Base-by-base conservation (phyloP, 1,140 invertebrate species). In the Teleopsis dalmanni region DNA sequence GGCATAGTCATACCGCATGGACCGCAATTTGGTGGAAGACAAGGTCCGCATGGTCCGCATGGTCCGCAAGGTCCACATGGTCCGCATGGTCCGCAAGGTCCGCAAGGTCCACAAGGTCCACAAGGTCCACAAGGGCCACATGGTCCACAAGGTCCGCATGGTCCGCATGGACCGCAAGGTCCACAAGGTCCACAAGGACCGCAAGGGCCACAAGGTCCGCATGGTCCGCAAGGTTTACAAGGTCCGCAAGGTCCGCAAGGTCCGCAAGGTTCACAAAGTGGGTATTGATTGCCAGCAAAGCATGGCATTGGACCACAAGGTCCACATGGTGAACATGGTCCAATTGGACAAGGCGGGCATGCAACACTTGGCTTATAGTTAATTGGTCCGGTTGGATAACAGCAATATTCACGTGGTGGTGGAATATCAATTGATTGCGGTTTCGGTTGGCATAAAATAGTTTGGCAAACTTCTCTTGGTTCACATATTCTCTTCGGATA, bases 351-450 rank as follows among this genome's bases (percentile, higher is more conserved):
- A 8, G 64, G 64, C 10, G 64, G 61, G 31, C 64, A 66, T 22
- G 62, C 60, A n/a, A 56, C 57, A 42, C 60, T 66, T 3, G 62
- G 60, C 29, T 64, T 63, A 42, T 62, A 65, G 48, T 61, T 66
- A 33, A 62, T 66, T 21, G 65, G 62, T 7, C 65, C 65, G 14
- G 61, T 66, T 6, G 64, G 63, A 43, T 65, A 65, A 47, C 65
- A 68, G 31, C 65, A 67, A 48, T 63, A 68, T 50, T 68, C 65
- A 21, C 58, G 50, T 6, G 65, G 64, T 1, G 64, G 64, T 7
- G 65, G 65, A 10, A 68, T 59, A 41, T 66, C 63, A 19, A 68
- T 58, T 4, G 62, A 59, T 48, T 68, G 64, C 0, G 65, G 64
- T 48, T 68, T 68, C 13, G 65, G 65, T 26, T 68, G 64, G 41